A percentile compares a stretch with the other conserved stretches of the same genome.
These are phyloP conservation scores for Chrysolina americana DNA, from an alignment of 2,888 invertebrate genomes.

Conservation along the genomic window DNA sequence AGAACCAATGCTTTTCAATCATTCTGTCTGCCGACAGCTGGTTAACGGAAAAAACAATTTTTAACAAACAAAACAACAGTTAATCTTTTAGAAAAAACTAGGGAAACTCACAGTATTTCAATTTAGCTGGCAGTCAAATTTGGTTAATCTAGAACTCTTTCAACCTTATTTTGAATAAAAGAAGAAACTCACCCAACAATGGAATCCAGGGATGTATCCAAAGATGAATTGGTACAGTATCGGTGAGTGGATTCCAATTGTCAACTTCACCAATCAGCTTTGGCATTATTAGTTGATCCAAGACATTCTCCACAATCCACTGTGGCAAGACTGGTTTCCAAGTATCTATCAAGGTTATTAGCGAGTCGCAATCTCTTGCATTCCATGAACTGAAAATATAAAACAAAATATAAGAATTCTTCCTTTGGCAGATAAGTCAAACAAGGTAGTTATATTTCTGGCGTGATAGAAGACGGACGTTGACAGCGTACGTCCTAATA, in stretches of 20 bases:
- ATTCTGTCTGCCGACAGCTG: too few relatives aligned
- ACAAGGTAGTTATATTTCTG: too few relatives aligned
- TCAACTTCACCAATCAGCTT: constrained; percentile 82
- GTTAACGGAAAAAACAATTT: too few relatives aligned
- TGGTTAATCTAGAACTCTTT: background rate
- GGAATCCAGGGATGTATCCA: constrained; percentile 99
- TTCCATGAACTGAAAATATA: constrained; percentile 79
- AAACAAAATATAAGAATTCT: constrained; percentile 21
- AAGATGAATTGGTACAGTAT: constrained; percentile 94
- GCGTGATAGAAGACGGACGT: too few relatives aligned
- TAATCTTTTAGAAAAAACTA: too few relatives aligned
- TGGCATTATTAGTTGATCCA: constrained; percentile 88
- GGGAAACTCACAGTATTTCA: too few relatives aligned
- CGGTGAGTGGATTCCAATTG: constrained; percentile 95
- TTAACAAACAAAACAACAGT: too few relatives aligned
- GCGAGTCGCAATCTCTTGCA: constrained; percentile 82
- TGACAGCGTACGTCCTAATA: too few relatives aligned
- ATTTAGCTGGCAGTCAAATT: too few relatives aligned
- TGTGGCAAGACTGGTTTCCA: constrained; percentile 87
- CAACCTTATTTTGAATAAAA: constrained; percentile 4
- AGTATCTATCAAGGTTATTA: constrained; percentile 84
- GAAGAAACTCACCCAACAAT: constrained; percentile 75
- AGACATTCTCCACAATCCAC: constrained; percentile 87
- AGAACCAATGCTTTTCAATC: too few relatives aligned
- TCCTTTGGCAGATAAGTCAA: background rate